A percentile compares a stretch with the other conserved stretches of the same genome.
Conservation (phyloP, 1,140 invertebrate species). For the Temnothorax curvispinosus region DNA sequence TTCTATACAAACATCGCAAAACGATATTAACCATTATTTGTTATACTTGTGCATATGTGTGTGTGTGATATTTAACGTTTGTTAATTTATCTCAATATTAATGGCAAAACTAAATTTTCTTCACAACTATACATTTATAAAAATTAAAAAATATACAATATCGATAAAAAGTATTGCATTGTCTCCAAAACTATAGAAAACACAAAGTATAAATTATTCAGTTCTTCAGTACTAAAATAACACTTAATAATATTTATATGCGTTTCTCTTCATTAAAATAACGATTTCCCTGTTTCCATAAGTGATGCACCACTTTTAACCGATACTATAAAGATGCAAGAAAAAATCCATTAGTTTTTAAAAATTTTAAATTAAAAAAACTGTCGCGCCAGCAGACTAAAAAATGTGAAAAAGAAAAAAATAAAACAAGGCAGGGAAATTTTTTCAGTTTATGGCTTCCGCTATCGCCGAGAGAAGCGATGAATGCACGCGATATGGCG, state of each 20-base stretch:
- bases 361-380: not conserved
- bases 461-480: conserved; percentile 70
- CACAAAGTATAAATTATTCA: too few species aligned
- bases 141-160: not conserved
- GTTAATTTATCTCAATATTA: not conserved
- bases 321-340: not conserved
- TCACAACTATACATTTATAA: not conserved
- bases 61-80: not conserved
- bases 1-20: not conserved
- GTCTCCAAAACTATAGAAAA: too few species aligned
- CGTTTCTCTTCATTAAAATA: too few species aligned
- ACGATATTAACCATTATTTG: not conserved
- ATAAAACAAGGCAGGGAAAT: conserved; percentile 32
- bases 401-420: conserved; percentile 33
- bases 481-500: conserved; percentile 69
- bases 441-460: conserved; percentile 67
- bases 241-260: too few species aligned
- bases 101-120: not conserved
- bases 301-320: too few species aligned
- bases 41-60: not conserved
- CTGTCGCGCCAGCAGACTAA: not conserved
- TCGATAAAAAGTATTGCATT: too few species aligned
- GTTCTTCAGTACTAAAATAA: too few species aligned
- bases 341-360: not conserved
- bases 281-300: too few species aligned